Evolutionary conservation across 2,888 invertebrate species (phyloP).

Genomic region (Torymus aiolomorphi): DNA sequence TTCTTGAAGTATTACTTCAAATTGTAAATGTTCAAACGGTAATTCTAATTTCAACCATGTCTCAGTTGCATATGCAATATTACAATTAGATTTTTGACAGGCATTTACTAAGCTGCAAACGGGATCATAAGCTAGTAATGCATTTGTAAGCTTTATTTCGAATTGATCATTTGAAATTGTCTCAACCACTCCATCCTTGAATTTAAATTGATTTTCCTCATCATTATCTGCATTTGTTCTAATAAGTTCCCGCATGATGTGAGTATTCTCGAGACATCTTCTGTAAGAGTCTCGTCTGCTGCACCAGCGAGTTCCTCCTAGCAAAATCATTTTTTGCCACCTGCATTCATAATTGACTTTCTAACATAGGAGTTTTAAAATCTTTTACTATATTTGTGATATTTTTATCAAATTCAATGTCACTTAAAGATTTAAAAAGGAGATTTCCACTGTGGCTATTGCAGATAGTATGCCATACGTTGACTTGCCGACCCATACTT

Average conservation of each 20-base stretch:
- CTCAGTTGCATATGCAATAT: slow-evolving; percentile 12
- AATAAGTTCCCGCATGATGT: slow-evolving; percentile 2
- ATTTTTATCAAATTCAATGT: not conserved
- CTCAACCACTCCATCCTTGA: slow-evolving; percentile 4
- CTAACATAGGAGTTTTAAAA: slow-evolving; percentile 36
- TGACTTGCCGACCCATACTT: no score
- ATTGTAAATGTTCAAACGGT: not conserved
- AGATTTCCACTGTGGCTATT: no score
- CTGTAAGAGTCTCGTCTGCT: slow-evolving; percentile 49
- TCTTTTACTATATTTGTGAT: not conserved
- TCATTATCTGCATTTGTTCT: not conserved
- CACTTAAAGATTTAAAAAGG: not conserved
- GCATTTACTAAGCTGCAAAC: slow-evolving; percentile 2
- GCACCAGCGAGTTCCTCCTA: slow-evolving; percentile 51
- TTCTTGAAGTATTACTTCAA: not conserved
- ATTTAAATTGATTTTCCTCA: slow-evolving; percentile 25
- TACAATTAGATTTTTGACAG: slow-evolving; percentile 16
- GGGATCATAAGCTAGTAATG: slow-evolving; percentile 9
- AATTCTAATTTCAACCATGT: slow-evolving; percentile 28
- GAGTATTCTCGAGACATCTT: slow-evolving; percentile 34
- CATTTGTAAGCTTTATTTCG: not conserved
- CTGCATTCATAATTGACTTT: slow-evolving; percentile 43
- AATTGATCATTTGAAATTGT: slow-evolving; percentile 12
- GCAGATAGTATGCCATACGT: no score
- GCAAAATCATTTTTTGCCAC: slow-evolving; percentile 51